Percentiles rank a stretch among this genome's conserved stretches.
Conservation (phyloP, 2,797 vertebrate genomes). For the Denticeps clupeoides region DNA sequence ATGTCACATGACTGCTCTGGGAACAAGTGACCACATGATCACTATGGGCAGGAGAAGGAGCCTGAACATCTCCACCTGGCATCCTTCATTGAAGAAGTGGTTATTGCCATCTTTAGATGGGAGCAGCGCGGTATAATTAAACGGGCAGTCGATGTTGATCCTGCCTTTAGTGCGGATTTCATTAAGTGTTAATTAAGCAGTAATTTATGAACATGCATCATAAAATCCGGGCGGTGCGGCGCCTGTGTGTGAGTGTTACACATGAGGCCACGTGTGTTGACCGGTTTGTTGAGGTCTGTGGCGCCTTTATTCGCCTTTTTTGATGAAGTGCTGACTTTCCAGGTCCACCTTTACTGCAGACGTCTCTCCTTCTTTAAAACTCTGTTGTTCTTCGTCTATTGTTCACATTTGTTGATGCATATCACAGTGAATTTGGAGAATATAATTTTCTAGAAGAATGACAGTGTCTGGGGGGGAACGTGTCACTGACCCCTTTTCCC, state of each 20-base stretch:
- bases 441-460: too few species aligned
- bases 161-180: constrained; percentile 11
- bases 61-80: too few species aligned
- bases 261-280: constrained; percentile 33
- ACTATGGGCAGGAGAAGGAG: too few species aligned
- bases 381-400: too few species aligned
- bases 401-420: too few species aligned
- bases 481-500: constrained; percentile 51
- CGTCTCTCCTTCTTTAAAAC: too few species aligned
- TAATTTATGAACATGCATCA: constrained; percentile 5
- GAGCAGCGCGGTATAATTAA: constrained; percentile 23
- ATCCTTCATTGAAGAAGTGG: too few species aligned
- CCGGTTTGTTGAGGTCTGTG: constrained; percentile 29
- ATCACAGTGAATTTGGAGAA: too few species aligned
- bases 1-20: too few species aligned
- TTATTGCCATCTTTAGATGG: neutral
- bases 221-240: neutral
- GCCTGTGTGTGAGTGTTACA: constrained; percentile 26
- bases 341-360: constrained; percentile 40
- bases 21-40: too few species aligned
- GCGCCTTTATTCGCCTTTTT: constrained; percentile 38
- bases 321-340: constrained; percentile 53
- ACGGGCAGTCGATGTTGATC: constrained; percentile 22
- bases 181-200: constrained; percentile 23
- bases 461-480: constrained; percentile 49